A percentile compares a stretch with the other conserved stretches of the same genome.
phyloP scores from a whole-genome alignment of 1,140 invertebrate genomes.

The Drosophila nigromelanica region DNA sequence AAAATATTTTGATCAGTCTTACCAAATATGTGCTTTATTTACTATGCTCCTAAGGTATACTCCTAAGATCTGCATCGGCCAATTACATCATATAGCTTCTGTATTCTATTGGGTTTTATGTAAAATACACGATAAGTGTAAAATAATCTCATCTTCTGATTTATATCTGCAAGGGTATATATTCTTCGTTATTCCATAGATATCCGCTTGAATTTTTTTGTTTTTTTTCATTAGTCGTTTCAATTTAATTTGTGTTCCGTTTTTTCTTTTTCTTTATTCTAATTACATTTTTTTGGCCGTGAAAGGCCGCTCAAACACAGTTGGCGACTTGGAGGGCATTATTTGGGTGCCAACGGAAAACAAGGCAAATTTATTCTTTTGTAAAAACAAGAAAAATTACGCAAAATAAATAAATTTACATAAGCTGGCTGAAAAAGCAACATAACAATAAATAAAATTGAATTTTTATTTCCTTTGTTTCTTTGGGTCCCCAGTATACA shows the following conservation, averaged over 20 bases:
- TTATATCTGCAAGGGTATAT: not conserved
- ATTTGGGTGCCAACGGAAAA: constrained; percentile 43
- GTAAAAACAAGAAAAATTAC: constrained; percentile 83
- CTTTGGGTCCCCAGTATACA: constrained; percentile 41
- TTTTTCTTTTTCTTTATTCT: constrained; percentile 73
- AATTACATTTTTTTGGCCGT: constrained; percentile 74
- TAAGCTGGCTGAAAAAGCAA: constrained; percentile 73
- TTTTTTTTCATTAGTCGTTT: constrained; percentile 46
- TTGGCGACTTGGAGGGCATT: constrained; percentile 27
- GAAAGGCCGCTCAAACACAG: constrained; percentile 28
- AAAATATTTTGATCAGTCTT: too few species aligned
- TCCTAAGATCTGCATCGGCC: not conserved
- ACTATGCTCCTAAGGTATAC: not conserved
- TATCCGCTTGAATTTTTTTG: not conserved
- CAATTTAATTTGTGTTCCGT: constrained; percentile 64
- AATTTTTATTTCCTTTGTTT: constrained; percentile 63
- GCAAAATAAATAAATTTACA: constrained; percentile 84
- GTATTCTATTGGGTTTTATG: too few species aligned
- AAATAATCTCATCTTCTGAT: too few species aligned
- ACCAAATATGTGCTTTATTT: too few species aligned
- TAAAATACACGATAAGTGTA: too few species aligned
- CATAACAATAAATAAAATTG: constrained; percentile 83
- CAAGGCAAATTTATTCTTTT: constrained; percentile 78
- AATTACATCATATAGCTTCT: not conserved
- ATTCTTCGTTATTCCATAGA: not conserved